Evolutionary conservation across 1,140 invertebrate genomes (phyloP).

Genomic region (Procambarus clarkii): DNA sequence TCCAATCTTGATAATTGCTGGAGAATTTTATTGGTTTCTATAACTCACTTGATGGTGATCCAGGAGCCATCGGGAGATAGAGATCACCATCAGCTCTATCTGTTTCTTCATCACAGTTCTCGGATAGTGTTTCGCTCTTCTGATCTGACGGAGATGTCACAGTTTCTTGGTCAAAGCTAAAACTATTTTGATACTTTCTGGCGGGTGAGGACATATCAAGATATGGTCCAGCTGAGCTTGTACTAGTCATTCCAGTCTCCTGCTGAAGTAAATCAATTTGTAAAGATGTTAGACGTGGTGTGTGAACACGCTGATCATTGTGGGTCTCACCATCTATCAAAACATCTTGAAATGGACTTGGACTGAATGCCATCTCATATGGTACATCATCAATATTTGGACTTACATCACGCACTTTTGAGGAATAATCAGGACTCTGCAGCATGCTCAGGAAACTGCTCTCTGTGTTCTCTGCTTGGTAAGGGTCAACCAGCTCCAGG

Average conservation of each 20-base stretch:
- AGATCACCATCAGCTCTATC: neutral
- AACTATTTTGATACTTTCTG: neutral
- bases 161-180: constrained; percentile 41
- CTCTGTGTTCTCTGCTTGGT: constrained; percentile 10
- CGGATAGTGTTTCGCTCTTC: neutral
- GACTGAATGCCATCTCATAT: constrained; percentile 56
- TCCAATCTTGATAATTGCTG: neutral
- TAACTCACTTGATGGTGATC: neutral
- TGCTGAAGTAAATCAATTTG: constrained; percentile 20
- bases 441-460: constrained; percentile 32
- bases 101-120: neutral
- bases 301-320: neutral
- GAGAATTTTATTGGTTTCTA: neutral
- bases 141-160: constrained; percentile 5
- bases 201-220: constrained; percentile 43
- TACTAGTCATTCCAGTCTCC: neutral
- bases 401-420: constrained; percentile 19
- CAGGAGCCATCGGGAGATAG: constrained; percentile 30
- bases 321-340: neutral
- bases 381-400: neutral
- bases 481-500: constrained; percentile 86
- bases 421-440: constrained; percentile 48
- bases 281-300: constrained; percentile 8
- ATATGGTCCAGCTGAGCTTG: neutral
- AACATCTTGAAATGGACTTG: constrained; percentile 3